Conservation (phyloP, 2,888 invertebrate species). For the Cataglyphis rosenhaueri region DNA sequence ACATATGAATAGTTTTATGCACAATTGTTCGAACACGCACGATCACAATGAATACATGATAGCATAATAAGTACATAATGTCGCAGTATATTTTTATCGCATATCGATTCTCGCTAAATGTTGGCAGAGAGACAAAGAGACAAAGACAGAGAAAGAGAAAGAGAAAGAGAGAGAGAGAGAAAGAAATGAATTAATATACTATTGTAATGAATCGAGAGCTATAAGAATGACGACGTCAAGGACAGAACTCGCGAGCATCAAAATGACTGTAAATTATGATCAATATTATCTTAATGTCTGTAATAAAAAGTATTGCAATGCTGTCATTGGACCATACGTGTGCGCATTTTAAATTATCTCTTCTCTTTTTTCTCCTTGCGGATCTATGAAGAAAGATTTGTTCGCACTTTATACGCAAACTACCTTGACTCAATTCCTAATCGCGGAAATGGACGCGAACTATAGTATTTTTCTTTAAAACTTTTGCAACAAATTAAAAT, state of each 20-base stretch:
- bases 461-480: constrained; percentile 18
- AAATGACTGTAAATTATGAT: constrained; percentile 32
- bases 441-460: constrained; percentile 21
- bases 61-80: not conserved
- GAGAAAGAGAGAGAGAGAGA: too few relatives aligned
- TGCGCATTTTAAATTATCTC: constrained; percentile 25
- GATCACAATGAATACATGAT: constrained; percentile 10
- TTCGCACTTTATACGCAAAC: constrained; percentile 12
- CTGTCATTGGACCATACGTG: constrained; percentile 22
- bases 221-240: not conserved
- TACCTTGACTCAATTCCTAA: constrained; percentile 40
- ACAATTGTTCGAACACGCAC: constrained; percentile 22
- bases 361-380: not conserved
- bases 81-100: not conserved
- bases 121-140: not conserved
- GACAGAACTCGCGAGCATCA: constrained; percentile 5
- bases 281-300: constrained; percentile 16
- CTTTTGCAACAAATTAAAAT: not conserved
- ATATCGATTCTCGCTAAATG: not conserved
- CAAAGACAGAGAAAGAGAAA: too few relatives aligned
- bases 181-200: constrained; percentile 5
- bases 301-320: constrained; percentile 36
- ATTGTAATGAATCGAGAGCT: not conserved
- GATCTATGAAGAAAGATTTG: constrained; percentile 28
- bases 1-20: not conserved